phyloP scores from a whole-genome alignment of 2,113 vertebrate species.

The Lepisosteus oculatus region DNA sequence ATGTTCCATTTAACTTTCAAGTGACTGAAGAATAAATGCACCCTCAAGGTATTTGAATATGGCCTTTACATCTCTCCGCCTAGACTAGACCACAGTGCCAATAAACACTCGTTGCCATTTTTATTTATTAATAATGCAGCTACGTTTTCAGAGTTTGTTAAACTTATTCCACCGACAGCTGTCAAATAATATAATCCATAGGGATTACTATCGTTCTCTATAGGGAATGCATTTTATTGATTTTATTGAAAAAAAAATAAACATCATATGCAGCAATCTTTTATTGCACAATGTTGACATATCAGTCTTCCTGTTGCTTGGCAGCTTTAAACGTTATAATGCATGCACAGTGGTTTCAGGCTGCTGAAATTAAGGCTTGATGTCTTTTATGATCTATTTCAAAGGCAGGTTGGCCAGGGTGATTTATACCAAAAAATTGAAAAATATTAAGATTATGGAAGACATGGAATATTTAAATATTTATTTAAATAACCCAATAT shows the following conservation, averaged over 20 bases:
- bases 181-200: slow-evolving; percentile 21
- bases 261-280: slow-evolving; percentile 17
- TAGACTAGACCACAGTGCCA: background rate
- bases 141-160: slow-evolving; percentile 13
- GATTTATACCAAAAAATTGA: no score
- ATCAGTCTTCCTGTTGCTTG: no score
- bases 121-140: slow-evolving; percentile 29
- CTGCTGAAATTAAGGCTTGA: no score
- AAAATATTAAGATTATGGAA: no score
- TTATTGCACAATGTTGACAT: slow-evolving; percentile 16
- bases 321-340: no score
- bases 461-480: no score
- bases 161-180: slow-evolving; percentile 29
- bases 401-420: no score
- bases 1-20: slow-evolving; percentile 12
- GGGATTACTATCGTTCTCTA: slow-evolving; percentile 15
- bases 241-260: slow-evolving; percentile 28
- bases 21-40: slow-evolving; percentile 10
- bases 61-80: background rate
- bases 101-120: background rate
- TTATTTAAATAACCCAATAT: no score
- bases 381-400: no score
- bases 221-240: slow-evolving; percentile 24
- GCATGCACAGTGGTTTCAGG: no score
- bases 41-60: background rate